These are phyloP conservation scores for Nestor notabilis DNA, from an alignment of 2,113 vertebrate species.

Conservation along the genomic window DNA sequence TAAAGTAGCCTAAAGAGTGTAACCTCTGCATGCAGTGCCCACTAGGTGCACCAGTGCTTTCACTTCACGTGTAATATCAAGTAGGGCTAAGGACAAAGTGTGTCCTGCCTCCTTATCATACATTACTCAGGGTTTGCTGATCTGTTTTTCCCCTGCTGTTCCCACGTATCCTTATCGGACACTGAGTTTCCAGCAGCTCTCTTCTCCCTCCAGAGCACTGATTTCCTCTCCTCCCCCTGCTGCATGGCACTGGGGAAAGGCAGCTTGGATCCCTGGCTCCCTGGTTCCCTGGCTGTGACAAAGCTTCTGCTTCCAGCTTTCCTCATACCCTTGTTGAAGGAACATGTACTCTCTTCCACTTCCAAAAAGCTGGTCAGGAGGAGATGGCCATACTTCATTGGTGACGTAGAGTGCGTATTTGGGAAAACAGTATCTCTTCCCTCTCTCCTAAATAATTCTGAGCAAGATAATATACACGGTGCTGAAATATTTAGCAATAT, in stretches of 20 bases:
- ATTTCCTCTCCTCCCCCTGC: background rate
- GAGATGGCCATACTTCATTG: background rate
- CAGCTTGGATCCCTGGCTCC: background rate
- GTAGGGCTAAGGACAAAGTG: background rate
- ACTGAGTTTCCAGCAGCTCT: background rate
- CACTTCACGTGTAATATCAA: fast-evolving
- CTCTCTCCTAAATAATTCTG: background rate
- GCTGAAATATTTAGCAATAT: background rate
- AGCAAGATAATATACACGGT: background rate
- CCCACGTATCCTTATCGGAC: background rate
- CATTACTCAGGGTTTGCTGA: background rate
- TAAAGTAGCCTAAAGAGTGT: background rate
- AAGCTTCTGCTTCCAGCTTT: background rate
- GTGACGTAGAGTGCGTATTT: background rate
- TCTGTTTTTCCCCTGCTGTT: slow-evolving; percentile 14
- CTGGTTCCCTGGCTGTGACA: background rate
- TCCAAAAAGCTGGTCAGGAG: background rate
- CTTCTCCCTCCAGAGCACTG: background rate
- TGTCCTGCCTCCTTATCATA: background rate
- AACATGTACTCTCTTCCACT: background rate
- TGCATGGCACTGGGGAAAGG: fast-evolving
- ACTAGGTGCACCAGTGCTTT: background rate
- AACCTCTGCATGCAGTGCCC: background rate
- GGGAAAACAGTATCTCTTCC: background rate
- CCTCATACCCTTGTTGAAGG: background rate